Base-by-base conservation (phyloP, 2,888 invertebrate genomes). In the Cheilosia vulpina region DNA sequence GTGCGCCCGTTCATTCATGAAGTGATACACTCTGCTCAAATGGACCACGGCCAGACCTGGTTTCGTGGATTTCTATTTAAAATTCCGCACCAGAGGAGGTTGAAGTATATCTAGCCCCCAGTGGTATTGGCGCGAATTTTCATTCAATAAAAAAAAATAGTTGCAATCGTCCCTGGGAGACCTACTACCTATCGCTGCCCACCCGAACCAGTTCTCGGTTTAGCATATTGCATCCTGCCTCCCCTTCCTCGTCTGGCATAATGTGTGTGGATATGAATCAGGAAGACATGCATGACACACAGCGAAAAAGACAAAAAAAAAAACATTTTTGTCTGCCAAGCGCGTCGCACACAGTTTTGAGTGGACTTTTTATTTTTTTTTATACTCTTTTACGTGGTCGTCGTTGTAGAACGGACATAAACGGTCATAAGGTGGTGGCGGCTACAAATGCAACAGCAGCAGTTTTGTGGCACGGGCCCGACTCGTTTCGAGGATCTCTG, bases 391-490 rank as follows among this genome's bases (percentile, higher is more conserved):
- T 53, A 73, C 73, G 84, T 75, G 84, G 73, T 71, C 65, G 84
- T 79, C 55, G 71, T 52, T 75, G 75, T 65, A 75, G 75, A 84
- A 75, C 84, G 79, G 84, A 84, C 84, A 79, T 84, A 79, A 79
- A 79, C 58, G 84, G 84, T 84, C 79, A 68, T 60, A 83, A 72
- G 78, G 78, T 73, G 66, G 71, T 66, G 77, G 63, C 45, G 63
- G 73, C 43, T 15, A 52, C 52, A 52, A 52, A 21, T 52, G 52
- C 52, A 52, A 63, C 75, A 71, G 34, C 65, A 63, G 71, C 77
- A 55, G 50, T 55, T 68, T 60, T 13, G 66, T 80, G 84, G 81
- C 85, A 85, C 85, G 85, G 72, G 85, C 55, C 63, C 66, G 72
- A 72, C 76, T 85, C 52, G 71, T 68, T 77, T 63, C 58, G 81